Evolutionary conservation across 2,888 invertebrate genomes (phyloP).

Genomic region (Lycophotia porphyrea): DNA sequence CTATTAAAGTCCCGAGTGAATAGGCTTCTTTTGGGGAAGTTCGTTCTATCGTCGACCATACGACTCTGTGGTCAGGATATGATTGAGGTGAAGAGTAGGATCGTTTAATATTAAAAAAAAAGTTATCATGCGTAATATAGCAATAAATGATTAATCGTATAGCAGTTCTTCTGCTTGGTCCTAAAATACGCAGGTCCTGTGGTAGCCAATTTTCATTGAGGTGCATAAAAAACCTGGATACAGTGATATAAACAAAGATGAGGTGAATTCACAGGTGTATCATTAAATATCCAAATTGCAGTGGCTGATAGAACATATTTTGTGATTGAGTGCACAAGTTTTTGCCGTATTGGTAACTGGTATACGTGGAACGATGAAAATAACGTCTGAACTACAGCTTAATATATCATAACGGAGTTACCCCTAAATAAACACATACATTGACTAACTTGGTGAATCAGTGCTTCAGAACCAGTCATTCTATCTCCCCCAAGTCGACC

Average conservation of each 20-base stretch:
- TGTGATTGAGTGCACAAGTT: neutral
- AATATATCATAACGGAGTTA: neutral
- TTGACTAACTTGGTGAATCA: constrained; percentile 45
- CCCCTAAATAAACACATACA: constrained; percentile 19
- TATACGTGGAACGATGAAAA: neutral
- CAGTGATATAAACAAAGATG: constrained; percentile 33
- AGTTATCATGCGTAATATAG: neutral
- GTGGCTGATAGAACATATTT: neutral
- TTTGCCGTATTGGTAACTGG: neutral
- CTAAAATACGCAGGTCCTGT: neutral
- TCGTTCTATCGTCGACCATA: no score
- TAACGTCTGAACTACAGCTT: neutral
- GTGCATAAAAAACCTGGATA: constrained; percentile 13
- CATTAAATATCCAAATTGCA: neutral
- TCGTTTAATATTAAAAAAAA: neutral
- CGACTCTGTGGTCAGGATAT: no score
- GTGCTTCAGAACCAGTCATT: constrained; percentile 21
- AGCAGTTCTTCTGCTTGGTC: neutral
- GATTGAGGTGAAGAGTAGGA: no score
- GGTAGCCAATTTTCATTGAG: neutral
- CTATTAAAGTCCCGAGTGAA: no score
- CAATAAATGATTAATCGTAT: neutral
- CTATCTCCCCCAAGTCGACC: constrained; percentile 30
- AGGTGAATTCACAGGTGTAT: neutral
- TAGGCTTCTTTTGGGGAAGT: no score